Percentiles rank a stretch among this genome's conserved stretches.
phyloP scores from a whole-genome alignment of 2,888 invertebrate genomes.

The Brachylomia viminalis region DNA sequence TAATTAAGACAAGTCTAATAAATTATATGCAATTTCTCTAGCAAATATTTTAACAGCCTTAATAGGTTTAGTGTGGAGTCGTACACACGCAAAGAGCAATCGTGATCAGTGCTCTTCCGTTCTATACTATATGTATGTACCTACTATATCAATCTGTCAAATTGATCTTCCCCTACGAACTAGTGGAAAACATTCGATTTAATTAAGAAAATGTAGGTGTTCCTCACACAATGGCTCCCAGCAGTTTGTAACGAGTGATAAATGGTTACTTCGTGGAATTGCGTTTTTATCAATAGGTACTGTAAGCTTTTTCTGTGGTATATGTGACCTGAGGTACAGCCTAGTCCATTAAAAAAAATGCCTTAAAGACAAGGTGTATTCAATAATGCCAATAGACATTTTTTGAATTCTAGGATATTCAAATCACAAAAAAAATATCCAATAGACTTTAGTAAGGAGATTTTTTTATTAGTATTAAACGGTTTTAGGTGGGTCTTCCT shows the following conservation, averaged over 20 bases:
- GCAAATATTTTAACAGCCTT: background rate
- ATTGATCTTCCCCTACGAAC: constrained; percentile 8
- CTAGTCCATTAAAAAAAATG: background rate
- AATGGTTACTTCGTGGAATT: constrained; percentile 48
- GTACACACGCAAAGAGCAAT: constrained; percentile 17
- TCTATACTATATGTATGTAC: background rate
- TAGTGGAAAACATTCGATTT: constrained; percentile 47
- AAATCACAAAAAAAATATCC: background rate
- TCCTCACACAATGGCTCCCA: constrained; percentile 40
- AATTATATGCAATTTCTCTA: background rate
- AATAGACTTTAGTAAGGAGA: background rate
- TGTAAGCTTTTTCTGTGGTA: background rate
- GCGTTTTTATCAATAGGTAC: constrained; percentile 44
- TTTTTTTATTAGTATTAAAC: too few species aligned
- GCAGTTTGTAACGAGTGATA: constrained; percentile 34
- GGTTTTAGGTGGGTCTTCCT: too few species aligned
- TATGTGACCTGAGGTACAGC: too few species aligned
- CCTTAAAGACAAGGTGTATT: background rate
- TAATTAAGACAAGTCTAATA: too few species aligned
- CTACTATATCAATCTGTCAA: constrained; percentile 32
- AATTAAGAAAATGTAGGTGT: constrained; percentile 58
- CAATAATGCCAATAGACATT: background rate
- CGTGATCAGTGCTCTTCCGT: background rate
- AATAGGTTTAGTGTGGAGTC: background rate
- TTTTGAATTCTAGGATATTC: background rate